Base-by-base conservation (phyloP, 2,888 invertebrate species). In the Zelleria hepariella region DNA sequence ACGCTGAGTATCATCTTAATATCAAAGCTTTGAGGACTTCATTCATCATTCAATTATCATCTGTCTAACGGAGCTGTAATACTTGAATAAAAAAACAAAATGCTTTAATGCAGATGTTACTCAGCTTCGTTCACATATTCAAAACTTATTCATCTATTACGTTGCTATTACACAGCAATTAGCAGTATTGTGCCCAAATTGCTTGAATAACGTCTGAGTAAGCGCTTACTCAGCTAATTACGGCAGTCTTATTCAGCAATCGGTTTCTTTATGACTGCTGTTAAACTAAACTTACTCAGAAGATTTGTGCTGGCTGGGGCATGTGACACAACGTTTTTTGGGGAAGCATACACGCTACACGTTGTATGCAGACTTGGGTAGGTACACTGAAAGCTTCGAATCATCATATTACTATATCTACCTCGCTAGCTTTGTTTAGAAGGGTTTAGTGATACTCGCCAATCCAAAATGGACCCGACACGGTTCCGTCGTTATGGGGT, bases 121-220 rank as follows among this genome's bases (percentile, higher is more conserved):
- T 53, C 53, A 53, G 53, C 53, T 53, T 53, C 53, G 53, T 53
- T 24, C 23, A 52, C 23, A 24, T 53, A 53, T 53, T 53, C 53
- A 53, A 53, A 53, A 53, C 23, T 53, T 23, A 53, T 5, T 25
- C 53, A 53, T 53, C 24, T 53, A 25, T 53, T 53, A 53, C 18
- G 25, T 53, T 53, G 53, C 53, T 24, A 53, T 53, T 53, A 53
- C 24, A 2, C 53, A 53, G 53, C 53, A 24, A 53, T 53, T 53
- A 53, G 53, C 53, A 25, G 53, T 53, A 23, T 53, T 53, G 53
- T 53, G 53, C 53, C 53, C 53, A 24, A 53, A 53, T 53, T 53
- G 53, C 24, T 53, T 53, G 53, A 53, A 25, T 53, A 53, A 53
- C 53, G 25, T 53, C 53, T 53, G 53, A 23, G 53, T 53, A 53